Base-by-base conservation (phyloP, 2,888 invertebrate genomes). In the Plebejus melissa region DNA sequence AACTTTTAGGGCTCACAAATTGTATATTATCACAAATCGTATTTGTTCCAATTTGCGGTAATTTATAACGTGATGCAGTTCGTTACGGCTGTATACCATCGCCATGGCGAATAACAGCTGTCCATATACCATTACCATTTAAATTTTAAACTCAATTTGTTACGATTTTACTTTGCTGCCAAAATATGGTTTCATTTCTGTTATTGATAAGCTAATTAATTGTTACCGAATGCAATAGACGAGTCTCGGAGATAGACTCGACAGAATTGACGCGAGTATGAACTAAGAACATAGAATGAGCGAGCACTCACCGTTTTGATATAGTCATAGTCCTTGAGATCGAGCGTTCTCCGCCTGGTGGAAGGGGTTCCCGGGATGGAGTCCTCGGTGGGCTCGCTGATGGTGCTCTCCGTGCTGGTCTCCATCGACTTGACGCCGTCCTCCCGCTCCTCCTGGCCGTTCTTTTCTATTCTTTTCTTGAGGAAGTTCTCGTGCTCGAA, bases 401-500 rank as follows among this genome's bases (percentile, higher is more conserved):
- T 82, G 0, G 91, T 91, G 76, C 92, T 91, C 74, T 93, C 93
- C 1, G 93, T 91, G 78, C 91, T 93, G 0, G 91, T 91, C 74
- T 93, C 93, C 93, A 93, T 93, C 1, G 90, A 90, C 71, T 89
- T 91, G 0, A 84, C 82, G 60, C 86, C 90, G 75, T 93, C 81
- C 2, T 84, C 85, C 77, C 86, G 83, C 22, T 86, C 86, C 1
- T 87, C 87, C 22, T 81, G 82, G n/a, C 89, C 90, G 54, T 83
- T 85, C 76, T 90, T 92, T 76, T 93, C 94, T 0, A 88, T 89
- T 50, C 93, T 88, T 77, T 90, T 91, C 83, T 93, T 88, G 75
- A 94, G 82, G 80, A 87, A 90, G 83, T 94, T 91, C 81, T 94
- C 90, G 82, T 93, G 91, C 81, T 94, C 91, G 80, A 94, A 90